Evolutionary conservation across 2,888 invertebrate genomes (phyloP), one percentile per base, ranked within the genome.

Genomic region (Pinctada fucata): DNA sequence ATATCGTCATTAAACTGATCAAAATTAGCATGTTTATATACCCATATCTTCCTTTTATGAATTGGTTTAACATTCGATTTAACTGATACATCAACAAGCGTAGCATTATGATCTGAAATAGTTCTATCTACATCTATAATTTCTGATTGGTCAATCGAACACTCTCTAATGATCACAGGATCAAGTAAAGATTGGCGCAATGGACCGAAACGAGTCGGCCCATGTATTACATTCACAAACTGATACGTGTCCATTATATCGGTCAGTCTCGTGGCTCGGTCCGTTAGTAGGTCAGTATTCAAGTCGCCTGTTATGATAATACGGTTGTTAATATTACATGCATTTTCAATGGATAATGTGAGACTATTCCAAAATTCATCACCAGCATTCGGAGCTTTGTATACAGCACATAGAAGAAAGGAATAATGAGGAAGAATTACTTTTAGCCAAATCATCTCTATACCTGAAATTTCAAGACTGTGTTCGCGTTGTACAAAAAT

Each of bases 21-120:
- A 65, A 65, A 67, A 67, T 67, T 3, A 31, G 1, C 67, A 67
- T 67, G 3, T 67, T 45, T 67, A 67, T 67, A 67, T 4, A 67
- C 3, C 67, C 67, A 67, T 67, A 67, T 48, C 0, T 3, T 67
- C 48, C 67, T 67, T 31, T 8, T 67, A 8, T 31, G 13, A 2
- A 48, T 8, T 31, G 3, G 45, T 67, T 31, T 67, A 13, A 31
- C 3, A 31, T 8, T 2, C 2, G 5, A 13, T 3, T 45, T 45
- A 47, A 67, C 2, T 67, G 45, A 47, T 4, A 67, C 3, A 13
- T 67, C 2, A 1, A 3, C 45, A 31, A 67, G 67, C 6, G 67
- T 67, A 47, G 67, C 67, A 67, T 3, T 2, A 67, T 67, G 45
- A 45, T 67, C 45, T 47, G 47, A 16, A 0, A 65, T 65, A 65